Evolutionary conservation across 2,888 invertebrate species (phyloP).

Genomic region (Strigamia transsilvanica): DNA sequence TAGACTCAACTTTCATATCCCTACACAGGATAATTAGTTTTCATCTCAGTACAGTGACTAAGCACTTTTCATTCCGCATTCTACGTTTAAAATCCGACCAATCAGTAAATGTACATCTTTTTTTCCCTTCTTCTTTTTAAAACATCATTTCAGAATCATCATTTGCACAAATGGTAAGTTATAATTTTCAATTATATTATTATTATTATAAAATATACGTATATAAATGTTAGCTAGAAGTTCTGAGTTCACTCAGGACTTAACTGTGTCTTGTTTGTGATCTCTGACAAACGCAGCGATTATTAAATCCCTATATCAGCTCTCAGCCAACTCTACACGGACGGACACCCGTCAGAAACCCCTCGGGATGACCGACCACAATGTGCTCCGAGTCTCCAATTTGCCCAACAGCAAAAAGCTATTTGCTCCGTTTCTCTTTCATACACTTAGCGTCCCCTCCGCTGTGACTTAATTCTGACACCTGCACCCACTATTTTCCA

Average conservation of each 20-base stretch:
- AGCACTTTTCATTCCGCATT: slow-evolving; percentile 7
- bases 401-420: slow-evolving; percentile 54
- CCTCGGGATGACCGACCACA: slow-evolving; percentile 26
- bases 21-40: slow-evolving; percentile 39
- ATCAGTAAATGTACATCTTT: background rate
- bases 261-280: no score
- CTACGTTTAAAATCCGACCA: background rate
- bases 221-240: background rate
- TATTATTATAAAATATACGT: background rate
- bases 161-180: background rate
- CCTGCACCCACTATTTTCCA: slow-evolving; percentile 30
- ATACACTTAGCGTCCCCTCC: slow-evolving; percentile 13
- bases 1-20: slow-evolving; percentile 34
- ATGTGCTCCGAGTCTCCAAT: slow-evolving; percentile 42
- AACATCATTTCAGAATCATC: slow-evolving; percentile 12
- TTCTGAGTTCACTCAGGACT: background rate
- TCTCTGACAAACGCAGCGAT: slow-evolving; percentile 1
- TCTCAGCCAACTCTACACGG: slow-evolving; percentile 5
- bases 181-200: background rate
- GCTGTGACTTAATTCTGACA: slow-evolving; percentile 39
- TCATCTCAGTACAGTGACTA: slow-evolving; percentile 22
- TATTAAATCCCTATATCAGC: slow-evolving; percentile 19
- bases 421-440: slow-evolving; percentile 48
- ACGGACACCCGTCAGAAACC: slow-evolving; percentile 44
- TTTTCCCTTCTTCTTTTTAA: background rate